These are phyloP conservation scores for Drosophila takahashii DNA, from an alignment of 1,140 invertebrate species.

Conservation along the genomic window DNA sequence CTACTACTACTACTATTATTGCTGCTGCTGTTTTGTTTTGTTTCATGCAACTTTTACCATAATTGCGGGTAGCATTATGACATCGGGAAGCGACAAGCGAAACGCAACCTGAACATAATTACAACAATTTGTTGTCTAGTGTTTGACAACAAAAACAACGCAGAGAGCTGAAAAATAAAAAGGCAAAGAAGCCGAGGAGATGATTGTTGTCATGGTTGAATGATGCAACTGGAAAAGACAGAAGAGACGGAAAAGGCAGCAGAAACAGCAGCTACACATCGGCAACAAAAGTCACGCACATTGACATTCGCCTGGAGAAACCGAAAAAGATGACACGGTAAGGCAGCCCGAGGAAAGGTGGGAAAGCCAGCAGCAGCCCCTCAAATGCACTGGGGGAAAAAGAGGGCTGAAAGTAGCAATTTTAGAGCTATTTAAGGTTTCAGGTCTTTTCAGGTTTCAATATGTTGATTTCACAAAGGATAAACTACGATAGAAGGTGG, in stretches of 20 bases:
- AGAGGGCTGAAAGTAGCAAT: background rate
- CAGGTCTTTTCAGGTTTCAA: background rate
- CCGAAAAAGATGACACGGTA: conserved; percentile 36
- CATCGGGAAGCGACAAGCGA: conserved; percentile 81
- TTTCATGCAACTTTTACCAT: conserved; percentile 82
- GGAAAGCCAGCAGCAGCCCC: conserved; percentile 46
- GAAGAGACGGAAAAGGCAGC: conserved; percentile 9
- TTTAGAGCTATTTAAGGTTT: background rate
- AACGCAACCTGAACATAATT: conserved; percentile 80
- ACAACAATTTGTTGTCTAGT: conserved; percentile 82
- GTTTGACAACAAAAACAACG: conserved; percentile 72
- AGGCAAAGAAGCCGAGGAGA: conserved; percentile 33
- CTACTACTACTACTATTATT: conserved; percentile 42
- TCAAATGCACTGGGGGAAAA: conserved; percentile 5
- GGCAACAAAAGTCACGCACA: conserved; percentile 60
- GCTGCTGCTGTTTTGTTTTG: conserved; percentile 28
- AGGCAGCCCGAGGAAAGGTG: conserved; percentile 52
- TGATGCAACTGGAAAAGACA: conserved; percentile 72
- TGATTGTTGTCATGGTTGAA: conserved; percentile 80
- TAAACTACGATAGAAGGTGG: no score
- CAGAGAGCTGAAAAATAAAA: conserved; percentile 18
- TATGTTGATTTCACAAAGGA: no score
- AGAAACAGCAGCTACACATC: conserved; percentile 11
- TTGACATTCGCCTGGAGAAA: conserved; percentile 51
- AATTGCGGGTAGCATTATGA: conserved; percentile 79